phyloP scores from a whole-genome alignment of 2,797 vertebrate genomes.

The Lemur catta region DNA sequence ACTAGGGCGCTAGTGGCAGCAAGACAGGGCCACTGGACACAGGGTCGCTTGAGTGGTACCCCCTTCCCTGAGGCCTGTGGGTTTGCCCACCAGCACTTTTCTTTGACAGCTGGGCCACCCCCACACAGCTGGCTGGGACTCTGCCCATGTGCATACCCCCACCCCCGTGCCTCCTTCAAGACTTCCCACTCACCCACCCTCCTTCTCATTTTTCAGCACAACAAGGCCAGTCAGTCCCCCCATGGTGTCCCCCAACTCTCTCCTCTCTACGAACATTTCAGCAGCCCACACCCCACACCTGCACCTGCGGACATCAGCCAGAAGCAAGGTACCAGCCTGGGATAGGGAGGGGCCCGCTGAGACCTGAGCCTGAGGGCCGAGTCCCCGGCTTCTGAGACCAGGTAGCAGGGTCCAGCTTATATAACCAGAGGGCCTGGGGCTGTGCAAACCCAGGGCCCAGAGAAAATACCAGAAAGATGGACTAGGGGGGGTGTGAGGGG shows the following conservation, averaged over 20 bases:
- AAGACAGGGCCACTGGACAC: not conserved
- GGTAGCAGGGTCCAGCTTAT: not conserved
- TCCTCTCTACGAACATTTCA: slow-evolving; percentile 98
- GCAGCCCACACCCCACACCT: slow-evolving; percentile 90
- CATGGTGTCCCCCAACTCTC: slow-evolving; percentile 95
- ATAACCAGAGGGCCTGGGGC: not conserved
- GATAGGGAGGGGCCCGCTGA: not conserved
- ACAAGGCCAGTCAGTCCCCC: slow-evolving; percentile 96
- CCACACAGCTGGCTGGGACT: not conserved
- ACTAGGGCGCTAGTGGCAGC: not conserved
- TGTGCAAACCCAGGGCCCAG: not conserved
- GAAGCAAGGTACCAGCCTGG: slow-evolving; percentile 91
- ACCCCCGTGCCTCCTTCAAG: not conserved
- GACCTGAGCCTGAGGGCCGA: not conserved
- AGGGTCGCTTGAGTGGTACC: not conserved
- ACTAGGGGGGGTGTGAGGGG: not conserved
- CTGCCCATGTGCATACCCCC: not conserved
- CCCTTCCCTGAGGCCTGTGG: not conserved
- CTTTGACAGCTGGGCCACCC: not conserved
- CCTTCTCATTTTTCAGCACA: slow-evolving; percentile 89
- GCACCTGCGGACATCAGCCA: slow-evolving; percentile 96
- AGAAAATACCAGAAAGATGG: not conserved
- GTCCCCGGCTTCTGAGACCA: not conserved
- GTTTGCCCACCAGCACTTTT: not conserved
- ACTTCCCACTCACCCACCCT: not conserved